phyloP scores from a whole-genome alignment of 2,888 invertebrate species.

The Brassicogethes aeneus region DNA sequence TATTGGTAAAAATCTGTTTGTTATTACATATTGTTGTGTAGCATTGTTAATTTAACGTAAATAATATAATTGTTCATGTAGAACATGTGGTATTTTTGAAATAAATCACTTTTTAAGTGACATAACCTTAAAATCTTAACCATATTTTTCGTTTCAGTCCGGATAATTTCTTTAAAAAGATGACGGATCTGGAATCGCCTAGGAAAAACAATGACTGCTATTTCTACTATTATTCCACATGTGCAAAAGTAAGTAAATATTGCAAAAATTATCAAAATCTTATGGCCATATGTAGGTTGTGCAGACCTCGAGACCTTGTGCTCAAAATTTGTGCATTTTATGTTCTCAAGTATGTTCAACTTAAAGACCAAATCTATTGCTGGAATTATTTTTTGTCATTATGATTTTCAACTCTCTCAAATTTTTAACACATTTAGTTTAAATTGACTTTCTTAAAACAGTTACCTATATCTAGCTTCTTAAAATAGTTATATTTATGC shows the following conservation, averaged over 20 bases:
- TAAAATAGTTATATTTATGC: no score
- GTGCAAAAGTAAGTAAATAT: constrained; percentile 59
- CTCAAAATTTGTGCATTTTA: no score
- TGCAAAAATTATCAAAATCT: constrained; percentile 3
- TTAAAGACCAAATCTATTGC: no score
- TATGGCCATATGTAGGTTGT: constrained; percentile 2
- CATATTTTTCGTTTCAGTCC: constrained; percentile 29
- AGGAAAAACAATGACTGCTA: constrained; percentile 79
- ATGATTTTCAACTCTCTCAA: no score
- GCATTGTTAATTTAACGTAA: neutral
- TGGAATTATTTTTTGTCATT: no score
- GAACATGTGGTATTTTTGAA: no score
- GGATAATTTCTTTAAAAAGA: constrained; percentile 42
- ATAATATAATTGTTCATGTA: neutral
- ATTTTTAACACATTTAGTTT: no score
- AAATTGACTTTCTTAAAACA: no score
- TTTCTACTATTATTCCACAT: constrained; percentile 81
- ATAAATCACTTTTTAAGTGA: no score
- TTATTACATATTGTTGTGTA: neutral
- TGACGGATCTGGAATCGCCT: constrained; percentile 56
- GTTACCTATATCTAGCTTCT: no score
- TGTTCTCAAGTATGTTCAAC: no score
- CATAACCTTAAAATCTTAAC: constrained; percentile 23
- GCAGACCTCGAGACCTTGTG: no score
- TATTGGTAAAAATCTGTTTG: neutral